Base-by-base conservation (phyloP, 2,113 vertebrate genomes). In the Aepyceros melampus region DNA sequence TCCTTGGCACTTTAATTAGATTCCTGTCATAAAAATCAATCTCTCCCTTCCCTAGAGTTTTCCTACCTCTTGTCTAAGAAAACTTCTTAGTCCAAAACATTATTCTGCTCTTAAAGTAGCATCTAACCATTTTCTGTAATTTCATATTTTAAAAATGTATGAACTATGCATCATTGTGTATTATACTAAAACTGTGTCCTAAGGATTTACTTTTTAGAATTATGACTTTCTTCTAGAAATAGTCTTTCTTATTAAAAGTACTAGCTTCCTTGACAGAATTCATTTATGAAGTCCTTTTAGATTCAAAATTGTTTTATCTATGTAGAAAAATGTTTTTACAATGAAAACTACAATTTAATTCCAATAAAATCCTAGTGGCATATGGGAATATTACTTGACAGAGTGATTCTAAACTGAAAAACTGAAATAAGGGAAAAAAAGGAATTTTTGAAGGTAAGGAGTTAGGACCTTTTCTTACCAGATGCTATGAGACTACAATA, bases 191-290 rank as follows among this genome's bases (percentile, higher is more conserved):
- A 81, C 91, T 82, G 6, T 51, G 19, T 82, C 45, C 55, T 43
- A 21, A 33, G 33, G 13, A 56, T 89, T 91, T 79, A 81, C 82
- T 92, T 97, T 96, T 92, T 33, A 85, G 27, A 81, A 85, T 92
- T 85, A 27, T 62, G 19, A 47, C 27, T 94, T 94, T 86, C 43
- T 81, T 81, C 88, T 92, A 40, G 16, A 94, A 89, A 89, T 95
- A 47, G 7, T 76, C 88, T 89, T 94, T 53, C 88, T 84, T 89
- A 85, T 78, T 92, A 89, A 89, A 81, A 40, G 79, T 92, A 94
- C 60, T 81, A 16, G 19, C 89, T 94, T 64, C 56, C 21, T 58
- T 92, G 36, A 27, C 84, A 97, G 45, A 92, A 82, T 92, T 47
- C 94, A 67, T 89, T 94, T 62, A 60, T 84, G 16, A 86, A 89